A percentile compares a stretch with the other conserved stretches of the same genome.
Evolutionary conservation across 2,113 vertebrate species (phyloP).

Genomic region (Mystacornis crossleyi): DNA sequence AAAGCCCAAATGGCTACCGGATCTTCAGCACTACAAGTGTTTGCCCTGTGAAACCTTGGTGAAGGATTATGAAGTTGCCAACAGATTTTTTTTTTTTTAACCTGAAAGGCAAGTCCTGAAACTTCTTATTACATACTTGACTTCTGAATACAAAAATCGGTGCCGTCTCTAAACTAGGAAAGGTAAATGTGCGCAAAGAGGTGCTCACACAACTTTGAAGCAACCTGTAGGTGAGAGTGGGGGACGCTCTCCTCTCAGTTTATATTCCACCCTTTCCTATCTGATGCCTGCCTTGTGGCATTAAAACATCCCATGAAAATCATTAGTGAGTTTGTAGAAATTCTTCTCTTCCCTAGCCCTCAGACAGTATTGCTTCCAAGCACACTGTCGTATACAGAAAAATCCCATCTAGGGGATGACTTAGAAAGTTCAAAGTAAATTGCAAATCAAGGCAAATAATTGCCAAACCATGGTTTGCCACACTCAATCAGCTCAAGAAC

Average conservation of each 20-base stretch:
- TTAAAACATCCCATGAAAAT: background rate
- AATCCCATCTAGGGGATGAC: background rate
- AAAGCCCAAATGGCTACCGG: background rate
- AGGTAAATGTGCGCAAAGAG: background rate
- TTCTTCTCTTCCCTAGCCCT: background rate
- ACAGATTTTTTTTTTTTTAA: background rate
- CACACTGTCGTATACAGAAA: background rate
- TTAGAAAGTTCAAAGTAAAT: background rate
- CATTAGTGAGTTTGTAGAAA: background rate
- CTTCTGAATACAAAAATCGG: background rate
- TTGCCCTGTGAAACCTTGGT: background rate
- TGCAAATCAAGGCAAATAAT: background rate
- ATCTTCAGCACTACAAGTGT: background rate
- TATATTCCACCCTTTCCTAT: background rate
- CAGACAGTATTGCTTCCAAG: background rate
- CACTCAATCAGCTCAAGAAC: background rate
- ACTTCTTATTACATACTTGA: background rate
- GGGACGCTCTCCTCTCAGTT: background rate
- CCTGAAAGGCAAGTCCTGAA: background rate
- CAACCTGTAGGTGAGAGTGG: background rate
- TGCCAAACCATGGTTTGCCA: background rate
- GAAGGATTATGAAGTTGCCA: background rate
- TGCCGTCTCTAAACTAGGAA: background rate
- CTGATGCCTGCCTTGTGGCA: background rate
- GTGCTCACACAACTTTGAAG: background rate